Evolutionary conservation across 2,888 invertebrate species (phyloP).

Genomic region (Eilema caniola): DNA sequence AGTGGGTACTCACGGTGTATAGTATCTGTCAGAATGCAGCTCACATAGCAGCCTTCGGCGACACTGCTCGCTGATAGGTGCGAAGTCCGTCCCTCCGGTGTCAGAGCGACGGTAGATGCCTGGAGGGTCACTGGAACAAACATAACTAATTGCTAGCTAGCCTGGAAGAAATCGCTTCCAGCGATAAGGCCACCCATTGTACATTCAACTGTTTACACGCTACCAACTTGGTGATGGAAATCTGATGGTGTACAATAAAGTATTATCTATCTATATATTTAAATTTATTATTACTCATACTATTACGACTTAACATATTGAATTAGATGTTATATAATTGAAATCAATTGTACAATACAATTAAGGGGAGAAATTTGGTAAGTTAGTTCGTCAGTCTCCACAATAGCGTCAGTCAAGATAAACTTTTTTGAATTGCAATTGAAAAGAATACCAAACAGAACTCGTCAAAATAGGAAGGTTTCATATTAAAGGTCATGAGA

Average conservation of each 20-base stretch:
- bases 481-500: no score
- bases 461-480: no score
- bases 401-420: neutral
- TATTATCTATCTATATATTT: no score
- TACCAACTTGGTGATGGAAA: no score
- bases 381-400: neutral
- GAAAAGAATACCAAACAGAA: no score
- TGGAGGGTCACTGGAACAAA: constrained; percentile 54
- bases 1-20: constrained; percentile 41
- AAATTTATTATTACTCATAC: neutral
- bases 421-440: neutral
- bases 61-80: constrained; percentile 74
- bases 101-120: constrained; percentile 62
- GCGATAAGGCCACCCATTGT: no score
- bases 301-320: constrained; percentile 4
- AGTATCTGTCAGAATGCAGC: constrained; percentile 71
- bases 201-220: no score
- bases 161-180: no score
- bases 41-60: constrained; percentile 77
- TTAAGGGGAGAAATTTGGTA: neutral
- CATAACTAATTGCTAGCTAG: no score
- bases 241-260: no score
- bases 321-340: neutral
- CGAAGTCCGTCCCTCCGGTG: constrained; percentile 34
- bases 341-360: neutral